Conservation (phyloP, 2,113 vertebrate genomes). For the Amphiprion percula region DNA sequence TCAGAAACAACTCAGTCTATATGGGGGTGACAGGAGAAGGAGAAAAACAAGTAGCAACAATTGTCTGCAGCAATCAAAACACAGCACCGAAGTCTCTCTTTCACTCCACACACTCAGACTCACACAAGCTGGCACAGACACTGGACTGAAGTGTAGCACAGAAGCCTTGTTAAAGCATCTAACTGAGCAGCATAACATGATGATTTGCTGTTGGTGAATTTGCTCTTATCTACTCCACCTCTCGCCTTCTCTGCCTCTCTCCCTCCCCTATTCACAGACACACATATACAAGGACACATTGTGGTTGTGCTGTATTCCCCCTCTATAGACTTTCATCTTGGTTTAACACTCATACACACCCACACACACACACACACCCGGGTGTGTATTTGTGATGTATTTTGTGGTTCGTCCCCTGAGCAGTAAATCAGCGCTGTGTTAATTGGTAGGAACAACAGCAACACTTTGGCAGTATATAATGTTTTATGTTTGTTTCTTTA, state of each 20-base stretch:
- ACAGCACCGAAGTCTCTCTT: constrained; percentile 23
- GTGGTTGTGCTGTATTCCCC: constrained; percentile 9
- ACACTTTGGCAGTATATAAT: constrained; percentile 84
- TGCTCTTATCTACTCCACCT: constrained; percentile 45
- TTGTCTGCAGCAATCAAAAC: constrained; percentile 39
- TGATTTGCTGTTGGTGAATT: constrained; percentile 68
- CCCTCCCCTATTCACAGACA: constrained; percentile 12
- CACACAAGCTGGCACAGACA: constrained; percentile 16
- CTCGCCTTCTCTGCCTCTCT: not conserved
- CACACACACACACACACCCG: constrained; percentile 21
- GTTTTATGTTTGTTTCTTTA: constrained; percentile 83
- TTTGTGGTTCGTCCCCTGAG: constrained; percentile 37
- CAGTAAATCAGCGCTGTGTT: constrained; percentile 76
- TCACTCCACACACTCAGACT: constrained; percentile 21
- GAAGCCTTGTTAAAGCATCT: constrained; percentile 68
- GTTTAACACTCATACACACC: constrained; percentile 7
- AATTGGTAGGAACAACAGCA: constrained; percentile 82
- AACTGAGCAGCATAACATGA: constrained; percentile 69
- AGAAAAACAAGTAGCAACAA: constrained; percentile 22
- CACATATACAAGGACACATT: not conserved
- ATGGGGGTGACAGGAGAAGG: constrained; percentile 7
- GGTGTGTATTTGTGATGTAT: constrained; percentile 12
- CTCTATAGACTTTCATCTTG: constrained; percentile 16
- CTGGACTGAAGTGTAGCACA: constrained; percentile 58
- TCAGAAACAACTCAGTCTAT: constrained; percentile 4